Percentiles rank a stretch among this genome's conserved stretches.
Evolutionary conservation across 2,113 vertebrate genomes (phyloP).

Genomic region (Hepsetus odoe): DNA sequence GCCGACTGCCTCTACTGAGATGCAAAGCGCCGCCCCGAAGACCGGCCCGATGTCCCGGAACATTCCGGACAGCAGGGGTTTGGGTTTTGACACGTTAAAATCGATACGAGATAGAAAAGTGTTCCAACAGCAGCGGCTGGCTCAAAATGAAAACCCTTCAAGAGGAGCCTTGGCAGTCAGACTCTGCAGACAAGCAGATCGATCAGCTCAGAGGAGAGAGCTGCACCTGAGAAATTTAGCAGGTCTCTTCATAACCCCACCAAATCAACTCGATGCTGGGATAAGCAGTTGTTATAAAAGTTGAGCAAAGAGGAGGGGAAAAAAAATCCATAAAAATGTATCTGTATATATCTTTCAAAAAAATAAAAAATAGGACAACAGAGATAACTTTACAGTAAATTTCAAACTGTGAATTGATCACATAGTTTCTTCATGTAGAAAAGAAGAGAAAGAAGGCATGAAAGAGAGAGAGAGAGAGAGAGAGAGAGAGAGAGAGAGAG

Average conservation of each 20-base stretch:
- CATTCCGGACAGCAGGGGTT: slow-evolving; percentile 71
- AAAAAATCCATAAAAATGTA: slow-evolving; percentile 23
- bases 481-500: background rate
- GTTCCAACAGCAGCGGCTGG: slow-evolving; percentile 63
- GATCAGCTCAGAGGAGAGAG: slow-evolving; percentile 69
- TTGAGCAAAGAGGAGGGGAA: background rate
- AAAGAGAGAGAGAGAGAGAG: background rate
- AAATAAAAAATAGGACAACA: background rate
- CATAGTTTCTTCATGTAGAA: background rate
- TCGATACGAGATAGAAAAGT: slow-evolving; percentile 74
- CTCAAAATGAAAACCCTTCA: slow-evolving; percentile 76
- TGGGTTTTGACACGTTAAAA: slow-evolving; percentile 76
- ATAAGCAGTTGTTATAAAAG: slow-evolving; percentile 35
- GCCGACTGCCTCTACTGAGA: slow-evolving; percentile 34
- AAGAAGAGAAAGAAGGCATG: background rate
- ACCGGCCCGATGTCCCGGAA: slow-evolving; percentile 67
- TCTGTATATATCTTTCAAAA: slow-evolving; percentile 5
- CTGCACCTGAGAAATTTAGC: slow-evolving; percentile 69
- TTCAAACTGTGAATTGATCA: slow-evolving; percentile 6
- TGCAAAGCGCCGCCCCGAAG: slow-evolving; percentile 41
- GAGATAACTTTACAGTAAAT: slow-evolving; percentile 6
- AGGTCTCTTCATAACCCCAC: slow-evolving; percentile 58
- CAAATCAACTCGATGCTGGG: slow-evolving; percentile 51
- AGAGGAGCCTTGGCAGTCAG: slow-evolving; percentile 70
- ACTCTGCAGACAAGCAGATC: slow-evolving; percentile 70